Conservation (phyloP, 1,140 invertebrate genomes). For the Pemphigus obesinymphae region DNA sequence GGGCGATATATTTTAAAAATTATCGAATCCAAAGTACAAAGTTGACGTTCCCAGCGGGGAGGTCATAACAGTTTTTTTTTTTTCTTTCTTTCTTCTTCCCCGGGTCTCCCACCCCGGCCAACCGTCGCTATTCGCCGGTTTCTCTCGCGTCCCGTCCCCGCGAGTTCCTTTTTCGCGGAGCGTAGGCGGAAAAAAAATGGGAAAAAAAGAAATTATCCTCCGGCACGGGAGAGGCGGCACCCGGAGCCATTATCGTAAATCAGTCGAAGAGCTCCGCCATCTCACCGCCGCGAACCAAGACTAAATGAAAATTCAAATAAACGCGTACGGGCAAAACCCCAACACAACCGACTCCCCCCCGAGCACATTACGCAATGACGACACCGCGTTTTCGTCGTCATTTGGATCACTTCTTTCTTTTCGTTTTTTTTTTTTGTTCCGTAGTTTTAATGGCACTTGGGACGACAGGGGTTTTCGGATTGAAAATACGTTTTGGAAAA, state of each 20-base stretch:
- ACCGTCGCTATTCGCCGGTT: not conserved
- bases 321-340: slow-evolving; percentile 38
- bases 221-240: slow-evolving; percentile 24
- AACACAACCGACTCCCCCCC: slow-evolving; percentile 12
- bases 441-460: not conserved
- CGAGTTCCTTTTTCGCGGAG: not conserved
- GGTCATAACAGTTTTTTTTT: slow-evolving; percentile 39
- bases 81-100: too few relatives aligned
- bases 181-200: slow-evolving; percentile 12
- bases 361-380: not conserved
- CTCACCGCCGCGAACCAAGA: not conserved
- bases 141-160: not conserved
- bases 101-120: too few relatives aligned
- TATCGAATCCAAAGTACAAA: slow-evolving; percentile 40
- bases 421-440: not conserved
- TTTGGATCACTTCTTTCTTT: not conserved
- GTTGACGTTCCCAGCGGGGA: slow-evolving; percentile 40
- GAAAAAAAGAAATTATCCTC: slow-evolving; percentile 40
- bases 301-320: slow-evolving; percentile 42
- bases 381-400: not conserved
- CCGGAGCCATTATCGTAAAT: slow-evolving; percentile 41
- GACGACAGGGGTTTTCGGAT: too few relatives aligned
- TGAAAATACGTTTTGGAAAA: too few relatives aligned
- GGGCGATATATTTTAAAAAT: slow-evolving; percentile 37
- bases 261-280: slow-evolving; percentile 19